These are phyloP conservation scores for Capromys pilorides DNA, from an alignment of 2,797 vertebrate genomes.

Conservation along the genomic window DNA sequence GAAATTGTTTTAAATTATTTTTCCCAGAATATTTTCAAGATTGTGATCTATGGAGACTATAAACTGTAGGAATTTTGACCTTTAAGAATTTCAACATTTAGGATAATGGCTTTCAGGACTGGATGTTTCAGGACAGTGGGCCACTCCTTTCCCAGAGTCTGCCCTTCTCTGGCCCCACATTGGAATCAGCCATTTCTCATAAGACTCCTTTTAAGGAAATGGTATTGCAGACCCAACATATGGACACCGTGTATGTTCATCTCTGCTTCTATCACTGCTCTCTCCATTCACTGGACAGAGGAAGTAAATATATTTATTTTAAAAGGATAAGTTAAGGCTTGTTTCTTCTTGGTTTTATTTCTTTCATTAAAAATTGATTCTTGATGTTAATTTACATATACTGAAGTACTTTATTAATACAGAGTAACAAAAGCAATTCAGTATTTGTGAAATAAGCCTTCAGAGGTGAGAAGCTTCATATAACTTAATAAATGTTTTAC, in stretches of 20 bases:
- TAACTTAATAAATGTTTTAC: background rate
- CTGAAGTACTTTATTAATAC: background rate
- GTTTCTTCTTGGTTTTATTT: background rate
- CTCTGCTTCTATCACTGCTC: background rate
- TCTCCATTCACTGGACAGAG: background rate
- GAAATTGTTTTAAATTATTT: background rate
- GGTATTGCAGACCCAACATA: background rate
- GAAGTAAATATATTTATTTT: conserved; percentile 2
- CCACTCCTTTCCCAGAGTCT: background rate
- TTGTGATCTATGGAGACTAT: background rate
- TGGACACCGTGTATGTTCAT: background rate
- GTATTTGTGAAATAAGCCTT: background rate
- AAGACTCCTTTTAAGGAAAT: background rate
- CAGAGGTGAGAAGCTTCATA: background rate
- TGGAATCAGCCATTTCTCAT: background rate
- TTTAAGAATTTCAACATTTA: background rate
- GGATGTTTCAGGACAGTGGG: background rate
- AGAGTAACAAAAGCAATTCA: background rate
- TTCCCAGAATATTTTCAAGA: background rate
- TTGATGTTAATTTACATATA: background rate
- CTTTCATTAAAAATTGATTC: background rate
- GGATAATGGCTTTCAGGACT: background rate
- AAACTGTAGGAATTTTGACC: background rate
- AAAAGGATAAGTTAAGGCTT: background rate
- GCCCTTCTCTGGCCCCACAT: background rate